phyloP scores from a whole-genome alignment of 2,888 invertebrate genomes.

The Zaprionus obscuricornis region DNA sequence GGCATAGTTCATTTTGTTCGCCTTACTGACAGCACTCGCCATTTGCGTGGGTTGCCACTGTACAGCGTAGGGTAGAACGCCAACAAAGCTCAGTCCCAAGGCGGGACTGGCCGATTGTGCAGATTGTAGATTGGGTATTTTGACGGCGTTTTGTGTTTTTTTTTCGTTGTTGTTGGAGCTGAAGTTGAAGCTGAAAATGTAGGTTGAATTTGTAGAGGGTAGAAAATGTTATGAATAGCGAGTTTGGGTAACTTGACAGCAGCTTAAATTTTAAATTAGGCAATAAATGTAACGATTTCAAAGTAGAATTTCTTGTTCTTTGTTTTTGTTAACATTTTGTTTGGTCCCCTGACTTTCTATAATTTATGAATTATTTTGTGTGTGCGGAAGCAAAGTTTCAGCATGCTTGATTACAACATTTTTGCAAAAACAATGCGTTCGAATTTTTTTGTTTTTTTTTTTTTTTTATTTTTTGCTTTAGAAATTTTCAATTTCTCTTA shows the following conservation, averaged over 20 bases:
- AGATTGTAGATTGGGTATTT: conserved; percentile 70
- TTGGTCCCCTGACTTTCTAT: conserved; percentile 9
- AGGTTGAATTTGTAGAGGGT: too few relatives aligned
- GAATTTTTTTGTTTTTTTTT: conserved; percentile 9
- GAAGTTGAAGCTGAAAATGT: too few relatives aligned
- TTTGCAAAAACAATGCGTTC: conserved; percentile 38
- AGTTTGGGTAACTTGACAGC: too few relatives aligned
- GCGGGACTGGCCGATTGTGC: conserved; percentile 71
- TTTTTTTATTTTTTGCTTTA: background rate
- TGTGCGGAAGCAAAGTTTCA: conserved; percentile 38
- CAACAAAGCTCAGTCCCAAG: conserved; percentile 81
- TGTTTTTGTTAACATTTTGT: too few relatives aligned
- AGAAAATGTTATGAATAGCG: too few relatives aligned
- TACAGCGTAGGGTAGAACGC: conserved; percentile 80
- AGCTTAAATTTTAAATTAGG: conserved; percentile 42
- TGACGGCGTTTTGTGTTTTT: conserved; percentile 45
- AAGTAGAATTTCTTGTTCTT: background rate
- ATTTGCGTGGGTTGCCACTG: conserved; percentile 73
- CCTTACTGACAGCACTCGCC: conserved; percentile 59
- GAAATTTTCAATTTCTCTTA: conserved; percentile 14
- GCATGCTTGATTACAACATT: conserved; percentile 62
- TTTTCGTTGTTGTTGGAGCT: background rate
- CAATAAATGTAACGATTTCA: conserved; percentile 2
- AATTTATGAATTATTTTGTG: conserved; percentile 61
- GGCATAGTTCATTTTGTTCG: conserved; percentile 66